Percentiles rank a stretch among this genome's conserved stretches.
These are phyloP conservation scores for Ichneumon xanthorius DNA, from an alignment of 2,888 invertebrate genomes.

Conservation along the genomic window DNA sequence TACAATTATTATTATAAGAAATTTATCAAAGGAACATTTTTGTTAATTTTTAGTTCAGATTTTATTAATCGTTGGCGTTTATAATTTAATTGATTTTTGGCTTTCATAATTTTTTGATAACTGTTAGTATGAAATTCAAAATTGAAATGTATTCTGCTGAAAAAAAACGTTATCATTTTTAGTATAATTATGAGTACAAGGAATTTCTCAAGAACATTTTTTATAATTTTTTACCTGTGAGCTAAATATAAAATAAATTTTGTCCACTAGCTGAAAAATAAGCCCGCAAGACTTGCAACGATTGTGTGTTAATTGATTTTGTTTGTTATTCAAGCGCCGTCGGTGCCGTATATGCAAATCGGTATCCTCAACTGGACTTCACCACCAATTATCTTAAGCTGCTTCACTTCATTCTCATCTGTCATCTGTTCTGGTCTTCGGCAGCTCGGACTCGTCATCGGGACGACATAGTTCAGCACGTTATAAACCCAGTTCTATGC, in stretches of 20 bases:
- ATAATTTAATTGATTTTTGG: too few species aligned
- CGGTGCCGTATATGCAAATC: conserved; percentile 84
- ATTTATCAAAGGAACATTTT: neutral
- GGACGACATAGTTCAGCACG: conserved; percentile 82
- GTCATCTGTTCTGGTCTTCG: conserved; percentile 86
- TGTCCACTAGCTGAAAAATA: neutral
- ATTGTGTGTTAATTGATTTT: neutral
- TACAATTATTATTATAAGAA: neutral
- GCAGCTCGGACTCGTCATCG: conserved; percentile 85
- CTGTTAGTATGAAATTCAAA: neutral
- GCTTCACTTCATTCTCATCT: conserved; percentile 85
- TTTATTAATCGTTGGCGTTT: neutral
- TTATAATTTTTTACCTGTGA: neutral
- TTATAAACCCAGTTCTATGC: conserved; percentile 84
- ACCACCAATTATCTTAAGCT: conserved; percentile 85
- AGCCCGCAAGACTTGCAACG: neutral
- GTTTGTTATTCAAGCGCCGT: conserved; percentile 81
- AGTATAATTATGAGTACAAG: neutral
- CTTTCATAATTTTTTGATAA: neutral
- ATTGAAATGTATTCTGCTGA: neutral
- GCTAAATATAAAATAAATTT: neutral
- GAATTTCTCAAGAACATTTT: neutral
- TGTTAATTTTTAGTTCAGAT: neutral
- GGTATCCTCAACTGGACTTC: conserved; percentile 85
- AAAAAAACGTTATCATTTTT: neutral